Evolutionary conservation across 2,888 invertebrate genomes (phyloP), one percentile per base, ranked within the genome.

Genomic region (Eulithis testata): DNA sequence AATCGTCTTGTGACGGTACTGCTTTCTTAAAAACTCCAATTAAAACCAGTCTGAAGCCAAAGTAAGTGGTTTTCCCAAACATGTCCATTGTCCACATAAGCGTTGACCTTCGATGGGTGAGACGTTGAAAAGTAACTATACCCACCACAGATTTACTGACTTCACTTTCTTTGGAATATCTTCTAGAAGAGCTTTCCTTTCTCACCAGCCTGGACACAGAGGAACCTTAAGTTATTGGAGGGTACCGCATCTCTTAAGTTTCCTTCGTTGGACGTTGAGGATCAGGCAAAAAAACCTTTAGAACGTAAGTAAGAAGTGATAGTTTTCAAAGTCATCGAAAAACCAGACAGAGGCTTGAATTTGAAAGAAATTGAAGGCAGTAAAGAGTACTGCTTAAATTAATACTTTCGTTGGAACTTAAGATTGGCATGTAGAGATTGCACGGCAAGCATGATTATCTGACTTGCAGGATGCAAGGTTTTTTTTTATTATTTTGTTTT

Each of bases 191-290:
- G 59, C 44, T 66, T 66, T 66, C 58, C 50, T 66, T 66, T 66
- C 58, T 45, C 66, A 54, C 66, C 62, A 66, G 66, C 66, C 55
- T 66, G 66, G 66, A 62, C 62, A 54, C 66, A 66, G 45, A 54
- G 62, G 40, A 66, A 66, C 50, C 66, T 66, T 59, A 66, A 66
- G 66, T 62, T 66, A 62, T 66, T 66, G 66, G 66, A 66, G 40
- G 62, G 66, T 66, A 66, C 66, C 9, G 62, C 66, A 44, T 58
- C 66, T 27, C 54, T 66, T 59, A 66, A 59, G 59, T 62, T 66
- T 36, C 62, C 66, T 44, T 66, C 66, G 54, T 66, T 66, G 62
- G 66, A 66, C 50, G 7, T 62, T 59, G 66, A 62, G 37, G 62
- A 53, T 37, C 61, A 66, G 58, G 37, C 62, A 55, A 66, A 43